A percentile compares a stretch with the other conserved stretches of the same genome.
Conservation (phyloP, 2,113 vertebrate species). For the Phaethon lepturus region DNA sequence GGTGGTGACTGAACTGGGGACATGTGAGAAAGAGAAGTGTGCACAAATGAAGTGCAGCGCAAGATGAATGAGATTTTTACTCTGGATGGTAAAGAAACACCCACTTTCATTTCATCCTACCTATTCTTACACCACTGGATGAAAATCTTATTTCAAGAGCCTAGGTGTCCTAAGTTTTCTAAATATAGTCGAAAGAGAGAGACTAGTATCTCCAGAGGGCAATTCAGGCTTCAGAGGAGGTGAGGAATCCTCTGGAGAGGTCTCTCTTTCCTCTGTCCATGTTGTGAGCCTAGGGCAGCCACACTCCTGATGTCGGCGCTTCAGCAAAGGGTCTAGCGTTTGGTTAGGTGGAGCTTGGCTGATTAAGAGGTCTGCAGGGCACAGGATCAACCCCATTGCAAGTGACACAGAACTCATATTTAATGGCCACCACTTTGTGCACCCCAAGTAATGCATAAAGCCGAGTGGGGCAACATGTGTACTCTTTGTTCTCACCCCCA, state of each 20-base stretch:
- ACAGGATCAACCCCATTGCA: neutral
- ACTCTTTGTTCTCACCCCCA: neutral
- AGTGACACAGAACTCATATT: neutral
- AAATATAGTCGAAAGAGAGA: neutral
- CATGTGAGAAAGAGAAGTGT: neutral
- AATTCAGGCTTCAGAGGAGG: neutral
- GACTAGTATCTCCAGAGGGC: neutral
- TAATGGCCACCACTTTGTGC: neutral
- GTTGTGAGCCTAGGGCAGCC: neutral
- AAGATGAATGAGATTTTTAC: neutral
- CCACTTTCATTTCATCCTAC: neutral
- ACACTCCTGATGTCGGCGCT: rapidly evolving
- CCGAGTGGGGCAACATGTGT: neutral
- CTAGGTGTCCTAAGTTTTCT: neutral
- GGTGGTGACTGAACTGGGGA: neutral
- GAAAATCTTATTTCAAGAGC: neutral
- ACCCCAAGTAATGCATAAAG: neutral
- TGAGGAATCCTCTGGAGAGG: neutral
- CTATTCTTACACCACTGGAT: neutral
- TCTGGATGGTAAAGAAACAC: neutral
- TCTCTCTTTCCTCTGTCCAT: neutral
- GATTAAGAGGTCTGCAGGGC: neutral
- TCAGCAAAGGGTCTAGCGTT: neutral
- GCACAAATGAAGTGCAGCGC: neutral
- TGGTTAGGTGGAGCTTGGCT: rapidly evolving